phyloP scores from a whole-genome alignment of 2,113 vertebrate species.

The Kryptolebias marmoratus region DNA sequence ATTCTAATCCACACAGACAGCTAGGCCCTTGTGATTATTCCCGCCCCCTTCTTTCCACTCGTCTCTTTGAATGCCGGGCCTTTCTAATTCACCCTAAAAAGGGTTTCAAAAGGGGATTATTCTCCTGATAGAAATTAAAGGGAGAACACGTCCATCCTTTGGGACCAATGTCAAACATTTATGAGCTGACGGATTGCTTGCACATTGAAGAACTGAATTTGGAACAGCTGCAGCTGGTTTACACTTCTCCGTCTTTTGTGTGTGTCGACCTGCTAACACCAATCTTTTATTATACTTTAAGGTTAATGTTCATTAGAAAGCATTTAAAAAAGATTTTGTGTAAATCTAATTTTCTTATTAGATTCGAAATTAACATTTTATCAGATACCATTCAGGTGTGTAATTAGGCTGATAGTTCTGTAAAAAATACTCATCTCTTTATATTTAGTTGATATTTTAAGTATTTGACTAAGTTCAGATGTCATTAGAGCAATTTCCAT shows the following conservation, averaged over 20 bases:
- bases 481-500: too few species aligned
- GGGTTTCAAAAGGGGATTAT: slow-evolving; percentile 80
- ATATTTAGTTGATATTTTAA: too few species aligned
- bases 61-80: slow-evolving; percentile 77
- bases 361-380: too few species aligned
- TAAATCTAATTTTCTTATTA: not conserved
- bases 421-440: too few species aligned
- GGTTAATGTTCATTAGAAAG: not conserved
- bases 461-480: too few species aligned
- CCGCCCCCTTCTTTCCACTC: slow-evolving; percentile 69
- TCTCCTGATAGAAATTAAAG: slow-evolving; percentile 77
- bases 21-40: slow-evolving; percentile 79
- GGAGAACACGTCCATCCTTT: slow-evolving; percentile 72
- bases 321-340: not conserved
- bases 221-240: slow-evolving; percentile 26
- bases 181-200: slow-evolving; percentile 60
- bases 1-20: slow-evolving; percentile 81
- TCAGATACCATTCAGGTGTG: too few species aligned
- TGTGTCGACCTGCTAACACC: not conserved
- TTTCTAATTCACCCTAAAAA: slow-evolving; percentile 83
- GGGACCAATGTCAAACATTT: slow-evolving; percentile 78
- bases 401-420: too few species aligned
- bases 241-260: slow-evolving; percentile 13
- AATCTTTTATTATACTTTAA: not conserved
- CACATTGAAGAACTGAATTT: slow-evolving; percentile 38